A percentile compares a stretch with the other conserved stretches of the same genome.
phyloP scores from a whole-genome alignment of 2,797 vertebrate genomes.

The Heterohyrax brucei region DNA sequence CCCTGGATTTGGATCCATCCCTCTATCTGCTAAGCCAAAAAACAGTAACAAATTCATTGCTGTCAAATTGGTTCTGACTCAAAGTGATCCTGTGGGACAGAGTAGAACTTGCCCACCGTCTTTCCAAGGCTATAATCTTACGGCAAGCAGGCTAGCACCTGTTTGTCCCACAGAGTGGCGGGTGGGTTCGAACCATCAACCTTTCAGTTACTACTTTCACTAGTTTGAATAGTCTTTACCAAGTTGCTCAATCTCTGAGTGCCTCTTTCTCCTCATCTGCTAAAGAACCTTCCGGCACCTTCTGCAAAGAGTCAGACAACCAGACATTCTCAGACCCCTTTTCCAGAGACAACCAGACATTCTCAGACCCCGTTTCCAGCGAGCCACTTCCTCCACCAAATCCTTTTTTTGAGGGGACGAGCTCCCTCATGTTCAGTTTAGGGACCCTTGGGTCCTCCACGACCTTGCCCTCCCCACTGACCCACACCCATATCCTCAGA shows the following conservation, averaged over 20 bases:
- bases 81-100: background rate
- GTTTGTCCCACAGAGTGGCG: background rate
- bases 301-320: conserved; percentile 19
- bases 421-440: background rate
- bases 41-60: background rate
- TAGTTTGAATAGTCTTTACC: background rate
- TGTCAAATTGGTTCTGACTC: background rate
- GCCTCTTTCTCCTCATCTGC: conserved; percentile 56
- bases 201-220: background rate
- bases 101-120: background rate
- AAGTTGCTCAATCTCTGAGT: background rate
- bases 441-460: background rate
- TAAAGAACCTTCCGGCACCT: background rate
- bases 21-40: background rate
- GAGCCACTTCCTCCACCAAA: background rate
- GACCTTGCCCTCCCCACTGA: background rate
- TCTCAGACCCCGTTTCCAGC: background rate
- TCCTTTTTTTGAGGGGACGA: background rate
- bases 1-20: background rate
- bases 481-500: conserved; percentile 65
- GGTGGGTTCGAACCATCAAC: background rate
- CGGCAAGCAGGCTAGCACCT: background rate
- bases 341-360: background rate
- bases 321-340: background rate
- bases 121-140: background rate